A percentile compares a stretch with the other conserved stretches of the same genome.
Conservation (phyloP, 2,113 vertebrate species). For the Phocoena sinus region DNA sequence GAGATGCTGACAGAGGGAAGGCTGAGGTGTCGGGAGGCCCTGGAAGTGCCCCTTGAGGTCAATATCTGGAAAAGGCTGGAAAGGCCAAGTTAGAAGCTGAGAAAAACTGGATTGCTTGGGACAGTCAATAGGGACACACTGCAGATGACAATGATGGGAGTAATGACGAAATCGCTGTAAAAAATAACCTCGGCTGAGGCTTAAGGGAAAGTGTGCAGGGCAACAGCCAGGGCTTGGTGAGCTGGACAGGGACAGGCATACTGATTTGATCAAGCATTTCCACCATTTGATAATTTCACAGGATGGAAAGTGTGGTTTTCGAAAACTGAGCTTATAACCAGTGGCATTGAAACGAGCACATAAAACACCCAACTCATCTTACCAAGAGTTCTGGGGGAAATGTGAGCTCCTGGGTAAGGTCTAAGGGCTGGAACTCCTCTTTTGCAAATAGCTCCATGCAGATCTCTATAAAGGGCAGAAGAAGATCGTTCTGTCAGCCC, state of each 20-base stretch:
- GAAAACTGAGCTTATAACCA: neutral
- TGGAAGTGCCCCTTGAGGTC: neutral
- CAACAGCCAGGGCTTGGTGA: neutral
- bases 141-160: neutral
- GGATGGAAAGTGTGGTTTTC: neutral
- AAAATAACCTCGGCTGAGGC: neutral
- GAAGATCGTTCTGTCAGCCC: neutral
- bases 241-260: neutral
- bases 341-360: neutral
- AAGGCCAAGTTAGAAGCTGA: neutral
- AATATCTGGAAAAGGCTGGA: neutral
- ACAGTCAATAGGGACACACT: neutral
- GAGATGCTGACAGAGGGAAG: neutral
- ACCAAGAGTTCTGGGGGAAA: slow-evolving; percentile 90
- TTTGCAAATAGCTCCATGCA: slow-evolving; percentile 77
- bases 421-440: slow-evolving; percentile 80
- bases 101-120: neutral
- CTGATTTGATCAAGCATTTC: neutral
- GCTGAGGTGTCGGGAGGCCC: neutral
- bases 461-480: slow-evolving; percentile 55
- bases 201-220: neutral
- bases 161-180: neutral
- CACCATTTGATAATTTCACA: neutral
- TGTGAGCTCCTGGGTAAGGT: slow-evolving; percentile 89
- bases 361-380: slow-evolving; percentile 37